These are phyloP conservation scores for Schizopygopsis malacanthus DNA, from an alignment of 2,797 vertebrate genomes.

Conservation along the genomic window DNA sequence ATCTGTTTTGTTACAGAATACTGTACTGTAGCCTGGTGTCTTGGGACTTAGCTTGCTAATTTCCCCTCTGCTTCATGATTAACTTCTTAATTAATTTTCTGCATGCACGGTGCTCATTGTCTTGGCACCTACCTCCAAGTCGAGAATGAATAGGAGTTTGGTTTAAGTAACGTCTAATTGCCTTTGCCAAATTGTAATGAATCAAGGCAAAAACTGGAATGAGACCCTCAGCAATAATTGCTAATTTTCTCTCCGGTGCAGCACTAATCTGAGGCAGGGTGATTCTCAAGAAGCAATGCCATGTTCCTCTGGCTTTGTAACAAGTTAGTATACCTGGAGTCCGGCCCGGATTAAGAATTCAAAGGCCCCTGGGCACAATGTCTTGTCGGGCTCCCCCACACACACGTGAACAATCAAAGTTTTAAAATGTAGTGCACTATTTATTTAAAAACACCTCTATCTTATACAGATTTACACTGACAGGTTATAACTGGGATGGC, in stretches of 20 bases:
- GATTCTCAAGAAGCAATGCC: background rate
- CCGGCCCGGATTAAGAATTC: no score
- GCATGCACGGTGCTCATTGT: background rate
- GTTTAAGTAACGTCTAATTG: constrained; percentile 37
- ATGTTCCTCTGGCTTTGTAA: background rate
- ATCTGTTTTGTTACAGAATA: background rate
- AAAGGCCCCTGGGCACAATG: no score
- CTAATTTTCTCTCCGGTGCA: background rate
- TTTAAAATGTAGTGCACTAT: no score
- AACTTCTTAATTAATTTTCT: constrained; percentile 25
- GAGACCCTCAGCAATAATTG: background rate
- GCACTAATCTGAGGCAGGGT: background rate
- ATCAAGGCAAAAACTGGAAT: constrained; percentile 15
- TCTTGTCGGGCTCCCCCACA: no score
- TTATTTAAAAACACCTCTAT: no score
- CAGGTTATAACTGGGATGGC: no score
- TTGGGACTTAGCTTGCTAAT: background rate
- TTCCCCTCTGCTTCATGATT: constrained; percentile 5
- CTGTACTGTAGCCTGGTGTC: background rate
- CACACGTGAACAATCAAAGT: no score
- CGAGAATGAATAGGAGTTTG: background rate
- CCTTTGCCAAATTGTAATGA: background rate
- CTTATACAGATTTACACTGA: no score
- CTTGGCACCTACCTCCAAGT: constrained; percentile 32
- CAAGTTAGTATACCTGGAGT: background rate